A percentile compares a stretch with the other conserved stretches of the same genome.
Conservation (phyloP, 2,888 invertebrate genomes). For the Hyposoter didymator region DNA sequence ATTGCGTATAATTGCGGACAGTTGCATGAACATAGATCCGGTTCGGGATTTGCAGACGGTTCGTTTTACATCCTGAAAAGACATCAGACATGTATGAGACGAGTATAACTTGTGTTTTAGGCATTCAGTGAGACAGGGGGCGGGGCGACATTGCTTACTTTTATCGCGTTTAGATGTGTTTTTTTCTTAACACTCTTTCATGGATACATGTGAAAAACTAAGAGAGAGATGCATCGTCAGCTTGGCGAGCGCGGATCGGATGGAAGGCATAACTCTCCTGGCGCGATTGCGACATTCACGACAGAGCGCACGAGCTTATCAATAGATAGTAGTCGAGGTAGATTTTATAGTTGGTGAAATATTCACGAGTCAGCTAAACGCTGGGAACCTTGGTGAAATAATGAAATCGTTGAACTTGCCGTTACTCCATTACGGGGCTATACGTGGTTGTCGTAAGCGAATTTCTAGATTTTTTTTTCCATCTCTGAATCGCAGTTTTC, state of each 20-base stretch:
- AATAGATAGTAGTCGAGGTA: conserved; percentile 28
- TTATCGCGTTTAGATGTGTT: conserved; percentile 45
- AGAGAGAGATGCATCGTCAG: conserved; percentile 61
- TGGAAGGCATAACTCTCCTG: conserved; percentile 42
- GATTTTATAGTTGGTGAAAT: neutral
- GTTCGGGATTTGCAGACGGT: conserved; percentile 36
- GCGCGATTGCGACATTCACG: conserved; percentile 33
- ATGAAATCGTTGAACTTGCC: neutral
- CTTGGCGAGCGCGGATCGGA: conserved; percentile 54
- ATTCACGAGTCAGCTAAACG: conserved; percentile 4
- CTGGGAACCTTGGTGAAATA: neutral
- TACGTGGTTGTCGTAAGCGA: neutral
- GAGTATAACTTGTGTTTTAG: conserved; percentile 22
- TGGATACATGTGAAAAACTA: neutral
- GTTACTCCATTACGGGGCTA: no score
- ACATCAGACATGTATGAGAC: conserved; percentile 15
- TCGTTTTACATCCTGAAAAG: conserved; percentile 31
- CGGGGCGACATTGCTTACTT: conserved; percentile 37
- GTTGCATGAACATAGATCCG: conserved; percentile 49
- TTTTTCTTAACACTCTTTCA: neutral
- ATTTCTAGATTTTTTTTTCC: neutral
- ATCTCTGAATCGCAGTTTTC: neutral
- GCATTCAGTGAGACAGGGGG: conserved; percentile 11
- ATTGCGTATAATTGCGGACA: conserved; percentile 1
- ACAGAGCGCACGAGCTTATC: conserved; percentile 23